Evolutionary conservation across 2,888 invertebrate species (phyloP), one percentile per base, ranked within the genome.

Genomic region (Tetanocera ferruginea): DNA sequence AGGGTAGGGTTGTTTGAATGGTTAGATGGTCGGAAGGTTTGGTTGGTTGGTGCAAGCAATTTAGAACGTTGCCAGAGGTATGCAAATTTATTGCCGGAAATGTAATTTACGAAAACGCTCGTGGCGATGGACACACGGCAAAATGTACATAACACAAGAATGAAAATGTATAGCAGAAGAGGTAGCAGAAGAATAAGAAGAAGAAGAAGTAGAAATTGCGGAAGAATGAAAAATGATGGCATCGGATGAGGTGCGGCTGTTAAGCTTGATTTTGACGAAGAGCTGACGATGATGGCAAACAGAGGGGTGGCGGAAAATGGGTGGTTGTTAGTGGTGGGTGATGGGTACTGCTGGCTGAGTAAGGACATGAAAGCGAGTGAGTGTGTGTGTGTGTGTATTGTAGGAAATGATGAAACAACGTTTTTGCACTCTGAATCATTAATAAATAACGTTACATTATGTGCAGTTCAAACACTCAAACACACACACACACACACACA

Each of bases 71-170:
- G 86, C 86, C 86, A 87, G 85, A 87, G 87, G 87, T 87, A 89
- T 88, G 87, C 87, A 89, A 88, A 89, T 88, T 88, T 88, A 88
- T 89, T 87, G 87, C 88, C 88, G 88, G 89, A 88, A 88, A 88
- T 88, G 88, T 89, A 89, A 88, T 89, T 88, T 88, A 88, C 87
- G 85, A 88, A 89, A 88, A 86, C 85, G 88, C 88, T 87, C 85
- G 83, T 82, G 85, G 88, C 85, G 81, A 81, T 83, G 83, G 82
- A 84, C 84, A 83, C 73, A 43, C 74, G 76, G 70, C 72, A 76
- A 64, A 67, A 66, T 64, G 14, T 57, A 67, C 25, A 43, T 14
- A 43, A 14, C 43, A 43, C 8, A 60, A 25, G 19, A 9, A 67
- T 43, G 43, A 23, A 43, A 34, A 34, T 5, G 34, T n/a, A 49